Evolutionary conservation across 2,888 invertebrate genomes (phyloP).

Genomic region (Cheilosia impressa): DNA sequence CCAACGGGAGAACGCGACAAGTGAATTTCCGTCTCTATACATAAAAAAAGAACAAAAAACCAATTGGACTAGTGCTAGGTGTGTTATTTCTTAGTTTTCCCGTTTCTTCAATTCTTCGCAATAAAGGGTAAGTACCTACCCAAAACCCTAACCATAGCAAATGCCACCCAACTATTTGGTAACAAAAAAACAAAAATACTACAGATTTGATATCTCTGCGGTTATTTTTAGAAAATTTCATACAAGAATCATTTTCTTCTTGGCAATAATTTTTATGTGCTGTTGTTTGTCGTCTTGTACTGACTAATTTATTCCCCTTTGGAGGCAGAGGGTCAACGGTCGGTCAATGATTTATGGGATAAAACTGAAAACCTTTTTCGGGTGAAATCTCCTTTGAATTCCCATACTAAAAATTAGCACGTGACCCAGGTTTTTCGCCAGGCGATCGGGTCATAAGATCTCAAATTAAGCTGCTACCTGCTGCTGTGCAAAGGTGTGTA

Average conservation of each 20-base stretch:
- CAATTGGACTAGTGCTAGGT: slow-evolving; percentile 42
- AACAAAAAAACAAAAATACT: slow-evolving; percentile 20
- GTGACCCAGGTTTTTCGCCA: slow-evolving; percentile 43
- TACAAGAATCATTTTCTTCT: slow-evolving; percentile 22
- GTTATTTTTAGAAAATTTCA: slow-evolving; percentile 65
- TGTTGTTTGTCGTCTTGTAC: background rate
- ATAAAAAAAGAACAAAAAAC: slow-evolving; percentile 12
- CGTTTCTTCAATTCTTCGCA: slow-evolving; percentile 10
- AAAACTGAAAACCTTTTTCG: background rate
- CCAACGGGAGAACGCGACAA: slow-evolving; percentile 55
- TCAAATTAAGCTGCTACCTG: slow-evolving; percentile 50
- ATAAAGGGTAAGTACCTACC: slow-evolving; percentile 53
- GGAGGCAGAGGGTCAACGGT: slow-evolving; percentile 37
- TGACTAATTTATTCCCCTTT: slow-evolving; percentile 10
- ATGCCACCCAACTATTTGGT: background rate
- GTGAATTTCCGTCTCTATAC: slow-evolving; percentile 45
- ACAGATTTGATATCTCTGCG: slow-evolving; percentile 38
- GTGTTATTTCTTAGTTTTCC: slow-evolving; percentile 18
- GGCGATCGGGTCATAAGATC: slow-evolving; percentile 59
- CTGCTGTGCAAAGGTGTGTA: slow-evolving; percentile 56
- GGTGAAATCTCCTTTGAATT: slow-evolving; percentile 3
- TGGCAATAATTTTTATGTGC: slow-evolving; percentile 32
- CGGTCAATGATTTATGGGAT: background rate
- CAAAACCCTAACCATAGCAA: background rate
- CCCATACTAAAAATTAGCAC: slow-evolving; percentile 37